Percentiles rank a stretch among this genome's conserved stretches.
Conservation (phyloP, 2,797 vertebrate species). For the Sebastiscus albofasciatus region DNA sequence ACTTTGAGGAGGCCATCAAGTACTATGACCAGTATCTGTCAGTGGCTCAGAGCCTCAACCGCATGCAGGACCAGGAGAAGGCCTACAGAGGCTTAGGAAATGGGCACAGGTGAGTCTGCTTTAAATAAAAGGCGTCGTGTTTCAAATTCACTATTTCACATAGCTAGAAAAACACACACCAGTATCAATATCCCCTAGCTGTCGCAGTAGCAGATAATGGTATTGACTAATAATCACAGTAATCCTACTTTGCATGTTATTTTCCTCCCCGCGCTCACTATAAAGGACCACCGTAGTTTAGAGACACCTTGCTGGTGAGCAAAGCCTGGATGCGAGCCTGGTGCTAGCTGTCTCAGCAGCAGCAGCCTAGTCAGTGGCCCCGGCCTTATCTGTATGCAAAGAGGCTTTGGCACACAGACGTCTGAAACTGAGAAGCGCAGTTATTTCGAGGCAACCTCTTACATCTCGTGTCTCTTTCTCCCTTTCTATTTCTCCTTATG, state of each 20-base stretch:
- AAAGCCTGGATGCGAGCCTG: conserved; percentile 32
- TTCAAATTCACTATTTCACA: conserved; percentile 6
- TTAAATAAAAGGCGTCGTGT: neutral
- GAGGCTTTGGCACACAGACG: conserved; percentile 68
- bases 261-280: conserved; percentile 26
- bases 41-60: conserved; percentile 95
- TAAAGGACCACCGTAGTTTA: conserved; percentile 54
- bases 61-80: conserved; percentile 97
- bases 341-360: conserved; percentile 66
- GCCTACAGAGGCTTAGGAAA: conserved; percentile 96
- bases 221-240: conserved; percentile 51
- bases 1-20: conserved; percentile 97
- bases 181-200: conserved; percentile 22
- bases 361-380: conserved; percentile 48
- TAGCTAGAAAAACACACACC: neutral
- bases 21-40: conserved; percentile 97
- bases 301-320: conserved; percentile 49
- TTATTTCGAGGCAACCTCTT: conserved; percentile 67
- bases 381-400: conserved; percentile 77
- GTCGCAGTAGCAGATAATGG: conserved; percentile 30
- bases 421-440: conserved; percentile 52
- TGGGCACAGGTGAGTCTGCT: conserved; percentile 85
- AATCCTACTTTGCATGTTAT: conserved; percentile 59
- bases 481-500: conserved; percentile 34
- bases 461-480: conserved; percentile 46